These are phyloP conservation scores for Drosophila yooni DNA, from an alignment of 2,888 invertebrate species.

Conservation along the genomic window DNA sequence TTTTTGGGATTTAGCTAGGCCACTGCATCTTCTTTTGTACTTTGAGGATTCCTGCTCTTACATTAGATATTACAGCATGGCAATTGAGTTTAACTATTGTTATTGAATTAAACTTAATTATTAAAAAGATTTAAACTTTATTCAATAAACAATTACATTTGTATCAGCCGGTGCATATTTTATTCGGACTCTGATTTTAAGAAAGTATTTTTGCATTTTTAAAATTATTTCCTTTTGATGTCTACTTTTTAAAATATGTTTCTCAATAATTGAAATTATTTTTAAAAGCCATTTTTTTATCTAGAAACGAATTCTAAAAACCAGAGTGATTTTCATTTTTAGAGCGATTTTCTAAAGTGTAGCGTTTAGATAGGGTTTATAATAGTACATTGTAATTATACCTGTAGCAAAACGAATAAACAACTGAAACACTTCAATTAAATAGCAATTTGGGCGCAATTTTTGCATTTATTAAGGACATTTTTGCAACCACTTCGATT, in stretches of 20 bases:
- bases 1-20: neutral
- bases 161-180: neutral
- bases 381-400: neutral
- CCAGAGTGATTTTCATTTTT: neutral
- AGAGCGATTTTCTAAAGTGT: neutral
- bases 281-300: neutral
- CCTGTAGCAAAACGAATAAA: neutral
- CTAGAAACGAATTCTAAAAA: neutral
- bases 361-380: neutral
- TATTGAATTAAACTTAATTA: neutral
- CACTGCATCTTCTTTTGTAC: neutral
- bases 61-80: neutral
- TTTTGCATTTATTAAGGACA: neutral
- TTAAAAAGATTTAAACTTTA: neutral
- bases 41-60: neutral
- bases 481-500: neutral
- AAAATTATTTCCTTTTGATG: neutral
- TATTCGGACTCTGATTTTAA: neutral
- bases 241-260: neutral
- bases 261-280: neutral
- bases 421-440: neutral
- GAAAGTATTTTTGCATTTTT: neutral
- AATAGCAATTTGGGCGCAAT: conserved; percentile 21
- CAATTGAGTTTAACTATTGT: neutral
- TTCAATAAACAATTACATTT: neutral